Evolutionary conservation across 2,797 vertebrate genomes (phyloP), one percentile per base, ranked within the genome.

Genomic region (Phoeniculus purpureus): DNA sequence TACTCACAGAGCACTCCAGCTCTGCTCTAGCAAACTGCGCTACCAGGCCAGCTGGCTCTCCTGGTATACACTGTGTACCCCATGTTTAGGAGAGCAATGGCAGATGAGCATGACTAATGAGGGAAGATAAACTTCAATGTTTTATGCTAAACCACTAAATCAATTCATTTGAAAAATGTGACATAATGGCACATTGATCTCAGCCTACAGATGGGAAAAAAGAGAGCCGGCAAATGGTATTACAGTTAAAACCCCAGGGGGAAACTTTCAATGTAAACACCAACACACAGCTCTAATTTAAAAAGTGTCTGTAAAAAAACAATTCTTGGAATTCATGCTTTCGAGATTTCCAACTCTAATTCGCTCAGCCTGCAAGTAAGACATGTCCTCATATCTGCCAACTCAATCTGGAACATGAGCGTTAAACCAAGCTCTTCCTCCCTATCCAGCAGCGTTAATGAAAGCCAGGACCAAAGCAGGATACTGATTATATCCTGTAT

Each of bases 161-260:
- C 81, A 85, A 75, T 88, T 91, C 58, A 79, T 82, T 82, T 85
- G 73, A 93, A 89, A 85, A 91, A 91, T 75, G 45, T 45, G 59
- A 85, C 59, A 75, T 82, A 89, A 85, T 82, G 79, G 59, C 73
- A 79, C 81, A 89, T 74, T 85, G 82, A 79, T 85, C 67, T 85
- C 68, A 91, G 81, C 68, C 81, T 82, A 89, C 73, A 85, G 77
- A 85, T 78, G 72, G 85, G 56, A 48, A 56, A 62, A 72, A 81
- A 67, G 67, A 60, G 26, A 85, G 31, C 31, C 73, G 75, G 64
- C 37, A 82, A 89, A 78, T 79, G 55, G 67, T 75, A 66, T 43
- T 86, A 71, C 77, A 86, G 73, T 54, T 79, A 58, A 79, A 91
- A 75, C 31, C 48, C 77, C 37, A 71, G 37, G 56, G 77, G 67